Evolutionary conservation across 2,113 vertebrate species (phyloP), one percentile per base, ranked within the genome.

Genomic region (Bos javanicus): DNA sequence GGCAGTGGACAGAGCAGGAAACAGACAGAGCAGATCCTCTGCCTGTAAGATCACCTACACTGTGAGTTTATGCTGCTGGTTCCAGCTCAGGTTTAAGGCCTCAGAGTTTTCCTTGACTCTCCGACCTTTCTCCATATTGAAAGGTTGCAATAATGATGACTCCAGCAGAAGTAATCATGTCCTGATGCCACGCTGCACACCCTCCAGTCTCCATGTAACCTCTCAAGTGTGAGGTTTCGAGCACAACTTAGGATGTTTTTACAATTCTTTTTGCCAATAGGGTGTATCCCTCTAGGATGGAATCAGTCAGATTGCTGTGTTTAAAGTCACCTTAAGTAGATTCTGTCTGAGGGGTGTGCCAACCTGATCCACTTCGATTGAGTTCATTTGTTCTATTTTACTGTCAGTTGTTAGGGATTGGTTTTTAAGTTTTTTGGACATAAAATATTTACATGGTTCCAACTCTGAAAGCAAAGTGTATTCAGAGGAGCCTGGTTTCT

Each of bases 141-240:
- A 43, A n/a, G 60, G 50, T 0, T 6, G 4, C 59, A 3, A 5
- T 30, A 28, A 4, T 26, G 33, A 0, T 7, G 19, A 13, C n/a
- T 36, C 12, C 5, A 16, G 0, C 8, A 67, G 87, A 50, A 12
- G 21, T 14, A 15, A 28, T 78, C 28, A 1, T 3, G 28, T 12
- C n/a, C 62, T 52, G 6, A 16, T 9, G 43, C 28, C 48, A 19
- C 2, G 0, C 39, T 0, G 33, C 10, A n/a, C 14, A 21, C n/a
- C 6, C 36, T 12, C 1, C 3, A 5, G 13, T 17, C n/a, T 46
- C 26, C 2, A 21, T 36, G 5, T 48, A 36, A 4, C 62, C 59
- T 74, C 74, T 43, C 3, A 57, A 25, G 26, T 6, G 11, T 12
- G 43, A 64, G 25, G 36, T 39, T 71, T 52, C 14, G 15, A 60